Conservation (phyloP, 2,888 invertebrate species). For the Synanthedon formicaeformis region DNA sequence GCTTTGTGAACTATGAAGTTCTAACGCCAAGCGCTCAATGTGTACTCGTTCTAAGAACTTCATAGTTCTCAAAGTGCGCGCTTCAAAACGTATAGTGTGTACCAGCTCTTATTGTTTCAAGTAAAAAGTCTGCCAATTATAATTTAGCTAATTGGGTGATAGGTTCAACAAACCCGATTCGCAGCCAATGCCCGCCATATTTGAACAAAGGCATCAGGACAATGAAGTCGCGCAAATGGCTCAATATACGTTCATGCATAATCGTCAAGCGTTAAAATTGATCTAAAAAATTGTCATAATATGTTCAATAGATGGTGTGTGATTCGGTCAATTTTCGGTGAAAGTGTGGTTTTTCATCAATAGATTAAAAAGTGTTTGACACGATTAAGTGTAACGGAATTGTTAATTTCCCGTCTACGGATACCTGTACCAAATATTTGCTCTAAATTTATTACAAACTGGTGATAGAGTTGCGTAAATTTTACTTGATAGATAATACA, state of each 20-base stretch:
- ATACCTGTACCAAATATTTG: not conserved
- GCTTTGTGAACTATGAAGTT: too few species aligned
- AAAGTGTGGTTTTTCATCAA: constrained; percentile 20
- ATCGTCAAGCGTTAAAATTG: constrained; percentile 9
- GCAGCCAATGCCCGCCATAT: not conserved
- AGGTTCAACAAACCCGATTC: not conserved
- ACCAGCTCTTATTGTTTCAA: too few species aligned
- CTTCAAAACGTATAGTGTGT: too few species aligned
- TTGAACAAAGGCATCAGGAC: constrained; percentile 4
- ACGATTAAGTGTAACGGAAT: constrained; percentile 16
- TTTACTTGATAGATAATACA: too few species aligned
- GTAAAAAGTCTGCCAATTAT: not conserved
- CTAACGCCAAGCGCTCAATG: too few species aligned
- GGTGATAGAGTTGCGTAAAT: too few species aligned
- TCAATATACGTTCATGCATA: constrained; percentile 2
- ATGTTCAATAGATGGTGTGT: constrained; percentile 7
- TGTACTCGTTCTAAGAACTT: too few species aligned
- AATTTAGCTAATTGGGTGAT: not conserved
- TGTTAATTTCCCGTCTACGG: constrained; percentile 5
- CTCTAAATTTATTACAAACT: not conserved
- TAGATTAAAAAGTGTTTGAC: constrained; percentile 10
- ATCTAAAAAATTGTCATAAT: constrained; percentile 6
- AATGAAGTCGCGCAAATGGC: constrained; percentile 5
- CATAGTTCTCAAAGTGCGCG: too few species aligned
- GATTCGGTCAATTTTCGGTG: constrained; percentile 16